These are phyloP conservation scores for Vulpes lagopus DNA, from an alignment of 2,113 vertebrate species.

Conservation along the genomic window DNA sequence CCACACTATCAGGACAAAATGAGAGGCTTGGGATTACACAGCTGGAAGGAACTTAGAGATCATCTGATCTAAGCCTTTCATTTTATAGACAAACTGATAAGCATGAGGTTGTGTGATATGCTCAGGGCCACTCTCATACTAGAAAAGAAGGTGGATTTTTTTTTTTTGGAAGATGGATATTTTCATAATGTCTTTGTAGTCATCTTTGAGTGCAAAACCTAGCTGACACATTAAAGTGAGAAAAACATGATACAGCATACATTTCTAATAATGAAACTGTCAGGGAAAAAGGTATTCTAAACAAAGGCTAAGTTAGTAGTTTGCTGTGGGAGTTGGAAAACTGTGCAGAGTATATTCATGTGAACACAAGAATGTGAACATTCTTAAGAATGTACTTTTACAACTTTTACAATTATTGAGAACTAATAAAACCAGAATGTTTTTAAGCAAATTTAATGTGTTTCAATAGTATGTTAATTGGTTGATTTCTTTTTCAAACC, in stretches of 20 bases:
- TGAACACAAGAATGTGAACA: not conserved
- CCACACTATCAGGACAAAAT: not conserved
- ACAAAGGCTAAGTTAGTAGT: not conserved
- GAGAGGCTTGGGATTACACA: not conserved
- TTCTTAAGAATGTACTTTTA: not conserved
- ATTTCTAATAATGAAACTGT: constrained; percentile 1
- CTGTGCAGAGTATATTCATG: not conserved
- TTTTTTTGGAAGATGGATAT: not conserved
- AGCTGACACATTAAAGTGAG: not conserved
- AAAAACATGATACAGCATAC: not conserved
- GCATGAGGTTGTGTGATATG: not conserved
- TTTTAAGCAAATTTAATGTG: not conserved
- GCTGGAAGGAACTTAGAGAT: not conserved
- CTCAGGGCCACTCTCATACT: not conserved
- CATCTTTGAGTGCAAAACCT: not conserved
- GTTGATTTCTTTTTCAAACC: not conserved
- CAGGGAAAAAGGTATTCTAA: not conserved
- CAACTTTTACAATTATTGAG: not conserved
- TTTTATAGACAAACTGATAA: constrained; percentile 19
- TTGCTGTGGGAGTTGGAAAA: not conserved
- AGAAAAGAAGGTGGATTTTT: constrained; percentile 15
- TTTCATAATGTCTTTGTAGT: constrained; percentile 26
- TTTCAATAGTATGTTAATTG: not conserved
- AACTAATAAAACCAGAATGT: not conserved
- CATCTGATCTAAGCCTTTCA: not conserved